phyloP scores from a whole-genome alignment of 2,888 invertebrate genomes.

The Anagyrus pseudococci region DNA sequence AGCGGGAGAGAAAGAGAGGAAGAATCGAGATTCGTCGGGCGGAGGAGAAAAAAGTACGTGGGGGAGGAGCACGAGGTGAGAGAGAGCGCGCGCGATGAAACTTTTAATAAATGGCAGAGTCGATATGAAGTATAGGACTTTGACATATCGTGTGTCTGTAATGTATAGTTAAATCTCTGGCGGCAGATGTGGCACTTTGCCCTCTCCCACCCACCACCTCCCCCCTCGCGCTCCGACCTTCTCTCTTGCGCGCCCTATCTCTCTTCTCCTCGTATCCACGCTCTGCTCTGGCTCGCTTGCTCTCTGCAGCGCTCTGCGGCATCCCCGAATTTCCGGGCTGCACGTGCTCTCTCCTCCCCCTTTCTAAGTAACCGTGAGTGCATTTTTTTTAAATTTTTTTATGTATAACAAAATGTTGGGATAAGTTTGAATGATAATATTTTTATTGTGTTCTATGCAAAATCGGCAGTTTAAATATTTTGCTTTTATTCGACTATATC shows the following conservation, averaged over 20 bases:
- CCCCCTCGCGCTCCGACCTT: constrained; percentile 33
- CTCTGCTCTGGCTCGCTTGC: no score
- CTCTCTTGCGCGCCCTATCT: no score
- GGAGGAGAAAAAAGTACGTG: constrained; percentile 9
- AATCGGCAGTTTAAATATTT: no score
- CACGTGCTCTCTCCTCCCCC: constrained; percentile 38
- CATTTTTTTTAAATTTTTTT: not conserved
- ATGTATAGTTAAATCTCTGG: constrained; percentile 63
- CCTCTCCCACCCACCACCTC: constrained; percentile 39
- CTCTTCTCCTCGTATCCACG: no score
- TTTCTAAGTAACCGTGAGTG: no score
- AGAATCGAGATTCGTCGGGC: not conserved
- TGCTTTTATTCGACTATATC: no score
- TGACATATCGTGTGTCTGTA: constrained; percentile 63
- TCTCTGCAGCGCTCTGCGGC: no score
- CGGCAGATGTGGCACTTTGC: constrained; percentile 59
- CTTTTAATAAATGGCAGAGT: constrained; percentile 63
- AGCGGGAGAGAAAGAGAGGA: not conserved
- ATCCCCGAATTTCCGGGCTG: constrained; percentile 42
- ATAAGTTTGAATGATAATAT: not conserved
- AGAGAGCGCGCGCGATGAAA: constrained; percentile 56
- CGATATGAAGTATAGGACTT: constrained; percentile 63
- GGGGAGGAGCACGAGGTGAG: constrained; percentile 41
- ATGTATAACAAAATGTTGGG: not conserved
- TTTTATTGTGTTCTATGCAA: no score